Evolutionary conservation across 2,888 invertebrate species (phyloP).

Genomic region (Sisyra nigra): DNA sequence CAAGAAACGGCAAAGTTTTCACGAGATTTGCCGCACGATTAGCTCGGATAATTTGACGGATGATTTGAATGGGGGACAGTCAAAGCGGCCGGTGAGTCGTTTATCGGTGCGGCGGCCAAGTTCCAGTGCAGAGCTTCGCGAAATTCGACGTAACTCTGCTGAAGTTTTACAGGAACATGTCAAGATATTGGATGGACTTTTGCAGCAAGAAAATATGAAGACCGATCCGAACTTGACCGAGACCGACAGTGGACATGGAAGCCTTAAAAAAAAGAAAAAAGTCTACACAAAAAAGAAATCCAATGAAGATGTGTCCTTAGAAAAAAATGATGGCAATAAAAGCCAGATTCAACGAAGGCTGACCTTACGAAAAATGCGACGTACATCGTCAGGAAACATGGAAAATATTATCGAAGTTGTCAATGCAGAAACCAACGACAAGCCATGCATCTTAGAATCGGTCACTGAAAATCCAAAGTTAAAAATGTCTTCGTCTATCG

Average conservation of each 20-base stretch:
- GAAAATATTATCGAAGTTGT: background rate
- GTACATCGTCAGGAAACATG: constrained; percentile 4
- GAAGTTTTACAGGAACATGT: constrained; percentile 40
- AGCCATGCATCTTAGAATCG: too few relatives aligned
- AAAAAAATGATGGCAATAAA: constrained; percentile 7
- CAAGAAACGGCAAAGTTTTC: constrained; percentile 31
- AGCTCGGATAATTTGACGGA: constrained; percentile 33
- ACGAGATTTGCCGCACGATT: constrained; percentile 36
- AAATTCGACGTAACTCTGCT: constrained; percentile 35
- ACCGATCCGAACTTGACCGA: constrained; percentile 26
- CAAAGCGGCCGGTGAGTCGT: constrained; percentile 22
- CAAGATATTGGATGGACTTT: constrained; percentile 32
- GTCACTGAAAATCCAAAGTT: constrained; percentile 23
- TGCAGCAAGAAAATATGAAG: constrained; percentile 36
- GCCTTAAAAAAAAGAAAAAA: constrained; percentile 21
- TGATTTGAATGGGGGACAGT: constrained; percentile 35
- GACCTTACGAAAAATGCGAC: constrained; percentile 9
- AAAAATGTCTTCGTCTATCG: constrained; percentile 36
- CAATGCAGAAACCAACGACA: background rate
- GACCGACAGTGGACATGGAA: constrained; percentile 14
- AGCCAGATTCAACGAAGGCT: constrained; percentile 5
- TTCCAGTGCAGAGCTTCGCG: constrained; percentile 21
- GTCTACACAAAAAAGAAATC: constrained; percentile 18
- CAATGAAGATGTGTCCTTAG: constrained; percentile 15
- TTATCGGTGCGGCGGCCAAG: constrained; percentile 21